These are phyloP conservation scores for Rhagologus leucostigma DNA, from an alignment of 2,113 vertebrate species.

Conservation along the genomic window DNA sequence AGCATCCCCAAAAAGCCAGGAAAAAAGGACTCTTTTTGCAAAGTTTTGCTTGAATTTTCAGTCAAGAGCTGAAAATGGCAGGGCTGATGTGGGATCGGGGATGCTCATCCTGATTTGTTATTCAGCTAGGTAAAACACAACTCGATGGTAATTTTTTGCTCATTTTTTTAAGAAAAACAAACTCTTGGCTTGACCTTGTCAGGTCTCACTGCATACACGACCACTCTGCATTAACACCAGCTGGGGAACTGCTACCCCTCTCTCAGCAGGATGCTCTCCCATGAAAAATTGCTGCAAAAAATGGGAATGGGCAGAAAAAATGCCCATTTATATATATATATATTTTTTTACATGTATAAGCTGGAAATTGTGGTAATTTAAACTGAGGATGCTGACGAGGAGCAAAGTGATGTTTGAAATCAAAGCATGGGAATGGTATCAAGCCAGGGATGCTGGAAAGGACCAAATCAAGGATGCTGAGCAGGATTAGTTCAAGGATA, in stretches of 20 bases:
- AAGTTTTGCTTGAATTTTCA: background rate
- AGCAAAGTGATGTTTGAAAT: background rate
- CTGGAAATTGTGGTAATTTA: background rate
- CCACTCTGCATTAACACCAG: background rate
- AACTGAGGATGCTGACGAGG: background rate
- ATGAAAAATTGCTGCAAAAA: background rate
- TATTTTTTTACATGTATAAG: background rate
- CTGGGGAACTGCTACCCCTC: background rate
- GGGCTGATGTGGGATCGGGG: background rate
- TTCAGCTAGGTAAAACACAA: background rate
- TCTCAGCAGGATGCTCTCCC: rapidly evolving
- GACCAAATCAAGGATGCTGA: background rate
- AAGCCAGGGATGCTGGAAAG: background rate
- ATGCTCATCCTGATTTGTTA: background rate
- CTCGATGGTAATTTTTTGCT: background rate
- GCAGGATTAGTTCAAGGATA: background rate
- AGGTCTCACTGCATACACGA: rapidly evolving
- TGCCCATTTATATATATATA: background rate
- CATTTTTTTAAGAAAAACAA: background rate
- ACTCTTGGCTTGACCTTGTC: background rate
- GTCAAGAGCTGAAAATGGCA: background rate
- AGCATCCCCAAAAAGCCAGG: background rate
- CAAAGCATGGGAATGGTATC: background rate
- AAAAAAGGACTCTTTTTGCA: rapidly evolving
- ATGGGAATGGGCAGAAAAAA: background rate